phyloP scores from a whole-genome alignment of 2,113 vertebrate genomes.

The Nansenia antarctica region DNA sequence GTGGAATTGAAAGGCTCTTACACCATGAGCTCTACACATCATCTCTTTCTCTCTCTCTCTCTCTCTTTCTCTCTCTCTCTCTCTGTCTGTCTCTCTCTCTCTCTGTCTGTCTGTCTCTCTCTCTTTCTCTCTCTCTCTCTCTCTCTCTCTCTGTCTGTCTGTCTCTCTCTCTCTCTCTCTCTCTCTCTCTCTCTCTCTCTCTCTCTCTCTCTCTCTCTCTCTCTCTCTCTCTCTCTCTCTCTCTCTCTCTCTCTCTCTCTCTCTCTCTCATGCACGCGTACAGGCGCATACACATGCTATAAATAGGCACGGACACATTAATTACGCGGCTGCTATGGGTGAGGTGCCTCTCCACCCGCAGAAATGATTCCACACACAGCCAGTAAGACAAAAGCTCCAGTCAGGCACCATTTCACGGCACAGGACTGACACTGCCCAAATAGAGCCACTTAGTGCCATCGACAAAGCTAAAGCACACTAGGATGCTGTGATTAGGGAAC shows the following conservation, averaged over 20 bases:
- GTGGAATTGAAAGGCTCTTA: too few relatives aligned
- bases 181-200: too few relatives aligned
- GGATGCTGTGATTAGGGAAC: conserved; percentile 10
- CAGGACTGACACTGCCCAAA: conserved; percentile 15
- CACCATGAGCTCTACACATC: too few relatives aligned
- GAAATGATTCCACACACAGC: conserved; percentile 54
- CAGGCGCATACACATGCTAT: conserved; percentile 42
- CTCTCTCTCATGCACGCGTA: too few relatives aligned
- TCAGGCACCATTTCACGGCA: conserved; percentile 1
- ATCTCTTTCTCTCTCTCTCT: too few relatives aligned
- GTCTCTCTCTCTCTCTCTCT: too few relatives aligned
- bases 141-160: too few relatives aligned
- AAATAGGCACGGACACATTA: conserved; percentile 66
- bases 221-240: conserved; percentile 21
- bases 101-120: too few relatives aligned
- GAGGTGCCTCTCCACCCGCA: conserved; percentile 50
- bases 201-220: too few relatives aligned
- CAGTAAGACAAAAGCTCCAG: conserved; percentile 40
- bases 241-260: not conserved
- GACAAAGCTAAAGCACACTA: conserved; percentile 12
- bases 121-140: too few relatives aligned
- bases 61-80: too few relatives aligned
- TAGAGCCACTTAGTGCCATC: conserved; percentile 17
- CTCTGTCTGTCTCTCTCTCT: too few relatives aligned
- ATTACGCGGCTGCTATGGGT: conserved; percentile 58